These are phyloP conservation scores for Chaetops frenatus DNA, from an alignment of 2,113 vertebrate species.

Conservation along the genomic window DNA sequence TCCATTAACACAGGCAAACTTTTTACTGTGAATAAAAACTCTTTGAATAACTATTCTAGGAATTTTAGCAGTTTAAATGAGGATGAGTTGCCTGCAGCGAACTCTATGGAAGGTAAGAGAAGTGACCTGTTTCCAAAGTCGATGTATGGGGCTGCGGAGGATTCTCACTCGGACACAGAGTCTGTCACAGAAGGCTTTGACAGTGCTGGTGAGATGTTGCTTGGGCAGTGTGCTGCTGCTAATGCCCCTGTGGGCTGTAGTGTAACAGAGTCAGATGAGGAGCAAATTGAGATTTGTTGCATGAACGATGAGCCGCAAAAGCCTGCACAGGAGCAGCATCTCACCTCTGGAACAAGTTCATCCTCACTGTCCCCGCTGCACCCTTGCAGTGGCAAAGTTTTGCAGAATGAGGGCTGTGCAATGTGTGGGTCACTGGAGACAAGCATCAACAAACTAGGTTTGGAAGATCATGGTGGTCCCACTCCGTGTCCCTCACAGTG, in stretches of 20 bases:
- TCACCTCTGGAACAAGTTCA: background rate
- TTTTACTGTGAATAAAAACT: slow-evolving; percentile 76
- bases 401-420: background rate
- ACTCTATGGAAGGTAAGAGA: background rate
- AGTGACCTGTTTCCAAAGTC: slow-evolving; percentile 21
- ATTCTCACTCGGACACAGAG: slow-evolving; percentile 80
- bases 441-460: background rate
- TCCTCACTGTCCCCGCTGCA: background rate
- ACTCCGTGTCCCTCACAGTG: background rate
- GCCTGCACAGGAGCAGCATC: background rate
- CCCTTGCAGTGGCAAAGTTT: background rate
- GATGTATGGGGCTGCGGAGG: slow-evolving; percentile 77
- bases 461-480: background rate
- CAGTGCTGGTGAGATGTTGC: background rate
- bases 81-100: slow-evolving; percentile 45
- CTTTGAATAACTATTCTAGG: slow-evolving; percentile 81
- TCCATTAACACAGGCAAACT: slow-evolving; percentile 67
- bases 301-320: fast-evolving
- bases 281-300: slow-evolving; percentile 84
- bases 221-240: background rate
- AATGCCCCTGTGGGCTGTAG: background rate
- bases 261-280: slow-evolving; percentile 75
- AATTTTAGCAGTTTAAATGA: slow-evolving; percentile 74
- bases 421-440: background rate
- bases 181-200: slow-evolving; percentile 61